Percentiles rank a stretch among this genome's conserved stretches.
phyloP scores from a whole-genome alignment of 1,140 invertebrate genomes.

The Hirudo medicinalis region DNA sequence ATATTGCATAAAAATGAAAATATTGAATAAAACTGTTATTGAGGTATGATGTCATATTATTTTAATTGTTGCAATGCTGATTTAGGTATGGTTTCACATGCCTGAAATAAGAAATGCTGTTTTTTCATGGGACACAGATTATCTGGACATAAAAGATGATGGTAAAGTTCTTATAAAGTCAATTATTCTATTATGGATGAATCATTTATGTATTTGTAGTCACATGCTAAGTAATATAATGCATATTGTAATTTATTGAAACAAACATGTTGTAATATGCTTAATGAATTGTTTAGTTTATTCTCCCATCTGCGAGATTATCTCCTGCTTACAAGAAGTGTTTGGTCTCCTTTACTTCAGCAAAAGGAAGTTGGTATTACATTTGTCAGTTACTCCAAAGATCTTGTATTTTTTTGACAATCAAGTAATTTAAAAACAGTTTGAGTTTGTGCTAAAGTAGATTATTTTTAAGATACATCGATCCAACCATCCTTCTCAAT shows the following conservation, averaged over 20 bases:
- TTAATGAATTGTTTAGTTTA: too few relatives aligned
- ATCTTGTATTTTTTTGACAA: background rate
- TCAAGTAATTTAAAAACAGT: background rate
- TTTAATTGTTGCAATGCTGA: background rate
- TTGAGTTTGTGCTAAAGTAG: background rate
- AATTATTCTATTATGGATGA: too few relatives aligned
- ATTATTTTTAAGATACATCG: slow-evolving; percentile 41
- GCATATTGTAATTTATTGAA: too few relatives aligned
- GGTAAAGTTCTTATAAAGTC: too few relatives aligned
- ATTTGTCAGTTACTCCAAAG: background rate
- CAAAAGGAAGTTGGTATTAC: background rate
- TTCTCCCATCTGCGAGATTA: too few relatives aligned
- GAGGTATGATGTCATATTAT: background rate
- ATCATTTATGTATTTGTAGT: too few relatives aligned
- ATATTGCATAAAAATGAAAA: background rate
- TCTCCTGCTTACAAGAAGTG: background rate
- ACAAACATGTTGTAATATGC: too few relatives aligned
- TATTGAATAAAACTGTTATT: background rate
- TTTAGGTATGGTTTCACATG: slow-evolving; percentile 9
- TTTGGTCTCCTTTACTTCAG: slow-evolving; percentile 6
- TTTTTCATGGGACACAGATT: background rate
- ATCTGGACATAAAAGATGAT: too few relatives aligned
- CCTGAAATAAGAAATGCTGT: slow-evolving; percentile 8
- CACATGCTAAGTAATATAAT: too few relatives aligned
- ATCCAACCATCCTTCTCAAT: slow-evolving; percentile 52